phyloP scores from a whole-genome alignment of 2,888 invertebrate genomes.

The Augiades crinisus region DNA sequence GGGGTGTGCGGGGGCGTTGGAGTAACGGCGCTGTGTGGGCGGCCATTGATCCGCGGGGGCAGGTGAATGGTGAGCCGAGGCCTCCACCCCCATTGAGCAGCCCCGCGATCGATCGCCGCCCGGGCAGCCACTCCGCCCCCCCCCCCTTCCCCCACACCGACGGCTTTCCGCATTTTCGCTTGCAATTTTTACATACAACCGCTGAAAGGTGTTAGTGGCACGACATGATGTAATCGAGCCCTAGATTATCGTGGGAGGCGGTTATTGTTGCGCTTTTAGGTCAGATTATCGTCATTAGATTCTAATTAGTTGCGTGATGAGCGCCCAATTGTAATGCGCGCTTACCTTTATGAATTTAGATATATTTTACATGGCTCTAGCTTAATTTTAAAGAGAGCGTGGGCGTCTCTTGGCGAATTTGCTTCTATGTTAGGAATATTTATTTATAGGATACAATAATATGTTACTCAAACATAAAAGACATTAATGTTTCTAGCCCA shows the following conservation, averaged over 20 bases:
- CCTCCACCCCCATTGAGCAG: constrained; percentile 62
- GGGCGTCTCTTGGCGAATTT: no score
- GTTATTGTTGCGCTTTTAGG: constrained; percentile 15
- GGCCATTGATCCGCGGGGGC: constrained; percentile 75
- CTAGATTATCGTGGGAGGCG: constrained; percentile 21
- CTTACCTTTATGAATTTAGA: no score
- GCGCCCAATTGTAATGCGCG: not conserved
- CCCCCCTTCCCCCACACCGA: constrained; percentile 19
- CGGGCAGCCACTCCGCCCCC: constrained; percentile 19
- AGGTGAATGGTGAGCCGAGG: constrained; percentile 66
- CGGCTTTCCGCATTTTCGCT: constrained; percentile 23
- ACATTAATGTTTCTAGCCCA: no score
- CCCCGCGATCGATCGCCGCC: constrained; percentile 56
- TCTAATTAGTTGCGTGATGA: constrained; percentile 9
- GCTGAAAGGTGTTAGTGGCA: constrained; percentile 25
- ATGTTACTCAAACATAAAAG: no score
- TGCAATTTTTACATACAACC: constrained; percentile 25
- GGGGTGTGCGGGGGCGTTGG: constrained; percentile 34
- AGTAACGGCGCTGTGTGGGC: constrained; percentile 58
- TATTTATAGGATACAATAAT: no score
- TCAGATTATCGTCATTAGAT: constrained; percentile 17
- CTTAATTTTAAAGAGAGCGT: no score
- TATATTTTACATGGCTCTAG: no score
- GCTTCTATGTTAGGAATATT: no score
- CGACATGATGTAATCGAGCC: constrained; percentile 25